These are phyloP conservation scores for Epinotia ramella DNA, from an alignment of 2,888 invertebrate species.

Conservation along the genomic window DNA sequence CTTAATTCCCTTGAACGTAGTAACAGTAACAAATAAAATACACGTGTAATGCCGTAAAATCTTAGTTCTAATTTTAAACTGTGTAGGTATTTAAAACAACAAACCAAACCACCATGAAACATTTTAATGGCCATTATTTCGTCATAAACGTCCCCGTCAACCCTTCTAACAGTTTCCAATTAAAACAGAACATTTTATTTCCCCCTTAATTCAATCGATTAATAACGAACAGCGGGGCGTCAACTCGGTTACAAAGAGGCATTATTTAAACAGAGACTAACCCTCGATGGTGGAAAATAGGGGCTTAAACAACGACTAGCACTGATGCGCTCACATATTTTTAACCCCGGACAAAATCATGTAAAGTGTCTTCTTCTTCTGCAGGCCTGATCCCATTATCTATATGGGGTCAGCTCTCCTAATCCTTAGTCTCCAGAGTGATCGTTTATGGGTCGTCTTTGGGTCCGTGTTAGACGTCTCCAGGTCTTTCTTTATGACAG, in stretches of 20 bases:
- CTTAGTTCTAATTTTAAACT: not conserved
- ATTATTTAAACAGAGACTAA: constrained; percentile 31
- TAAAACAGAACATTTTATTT: constrained; percentile 40
- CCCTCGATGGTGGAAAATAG: constrained; percentile 18
- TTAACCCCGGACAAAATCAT: not conserved
- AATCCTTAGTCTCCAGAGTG: too few relatives aligned
- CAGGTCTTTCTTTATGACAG: too few relatives aligned
- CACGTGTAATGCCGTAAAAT: too few relatives aligned
- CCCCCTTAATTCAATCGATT: constrained; percentile 30
- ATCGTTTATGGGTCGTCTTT: too few relatives aligned
- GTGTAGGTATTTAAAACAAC: not conserved
- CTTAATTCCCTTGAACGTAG: too few relatives aligned
- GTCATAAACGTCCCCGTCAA: constrained; percentile 16
- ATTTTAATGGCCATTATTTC: constrained; percentile 18
- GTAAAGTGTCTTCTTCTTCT: too few relatives aligned
- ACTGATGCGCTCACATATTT: not conserved
- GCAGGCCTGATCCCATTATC: too few relatives aligned
- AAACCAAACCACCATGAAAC: constrained; percentile 14
- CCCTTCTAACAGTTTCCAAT: constrained; percentile 25
- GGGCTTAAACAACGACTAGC: not conserved
- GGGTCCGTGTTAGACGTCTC: too few relatives aligned
- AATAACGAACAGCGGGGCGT: constrained; percentile 36
- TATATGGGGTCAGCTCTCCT: too few relatives aligned
- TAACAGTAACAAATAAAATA: too few relatives aligned
- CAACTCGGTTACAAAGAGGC: constrained; percentile 37